Evolutionary conservation across 2,888 invertebrate species (phyloP).

Genomic region (Drosophila yooni): DNA sequence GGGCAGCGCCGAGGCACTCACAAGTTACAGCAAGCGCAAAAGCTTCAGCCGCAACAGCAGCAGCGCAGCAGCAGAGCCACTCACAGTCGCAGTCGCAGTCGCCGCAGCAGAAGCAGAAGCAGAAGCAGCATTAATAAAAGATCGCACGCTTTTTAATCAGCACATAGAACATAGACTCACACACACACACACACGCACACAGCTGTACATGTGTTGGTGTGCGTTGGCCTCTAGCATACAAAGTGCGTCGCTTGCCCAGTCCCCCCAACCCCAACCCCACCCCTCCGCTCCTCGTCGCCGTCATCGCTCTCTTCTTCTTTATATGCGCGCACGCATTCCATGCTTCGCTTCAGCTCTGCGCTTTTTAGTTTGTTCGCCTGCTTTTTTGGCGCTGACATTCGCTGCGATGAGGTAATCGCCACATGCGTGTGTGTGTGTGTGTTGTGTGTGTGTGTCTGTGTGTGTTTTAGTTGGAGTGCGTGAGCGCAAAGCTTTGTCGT

Average conservation of each 20-base stretch:
- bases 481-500: constrained; percentile 66
- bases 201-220: constrained; percentile 14
- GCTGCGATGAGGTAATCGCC: constrained; percentile 77
- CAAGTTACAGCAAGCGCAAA: constrained; percentile 63
- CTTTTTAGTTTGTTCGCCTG: constrained; percentile 43
- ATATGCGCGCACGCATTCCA: constrained; percentile 66
- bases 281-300: not conserved
- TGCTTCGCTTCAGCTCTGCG: constrained; percentile 61
- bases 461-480: constrained; percentile 42
- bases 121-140: constrained; percentile 55
- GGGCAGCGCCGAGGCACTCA: constrained; percentile 8
- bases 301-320: not conserved
- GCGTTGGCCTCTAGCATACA: constrained; percentile 61
- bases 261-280: not conserved
- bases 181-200: constrained; percentile 13
- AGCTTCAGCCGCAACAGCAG: constrained; percentile 20
- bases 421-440: constrained; percentile 49
- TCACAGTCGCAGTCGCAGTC: constrained; percentile 21
- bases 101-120: constrained; percentile 24
- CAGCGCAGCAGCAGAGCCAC: constrained; percentile 14
- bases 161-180: constrained; percentile 48
- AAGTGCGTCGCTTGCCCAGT: constrained; percentile 46
- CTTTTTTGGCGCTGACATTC: constrained; percentile 63
- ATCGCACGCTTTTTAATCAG: constrained; percentile 70
- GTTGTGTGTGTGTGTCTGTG: constrained; percentile 14